These are phyloP conservation scores for Leucopsar rothschildi DNA, from an alignment of 2,113 vertebrate genomes.

Conservation along the genomic window DNA sequence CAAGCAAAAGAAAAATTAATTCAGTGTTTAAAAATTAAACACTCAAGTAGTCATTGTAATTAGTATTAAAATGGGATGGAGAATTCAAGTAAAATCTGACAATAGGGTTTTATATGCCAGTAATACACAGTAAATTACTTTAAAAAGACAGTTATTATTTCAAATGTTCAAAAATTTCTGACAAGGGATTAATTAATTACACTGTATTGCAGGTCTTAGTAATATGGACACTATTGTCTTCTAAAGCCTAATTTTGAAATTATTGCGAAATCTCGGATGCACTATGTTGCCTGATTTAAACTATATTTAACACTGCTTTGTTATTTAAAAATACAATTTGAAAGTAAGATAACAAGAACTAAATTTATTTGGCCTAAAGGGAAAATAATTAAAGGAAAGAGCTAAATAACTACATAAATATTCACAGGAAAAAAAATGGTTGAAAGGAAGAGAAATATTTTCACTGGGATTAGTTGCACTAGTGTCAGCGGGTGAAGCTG, in stretches of 20 bases:
- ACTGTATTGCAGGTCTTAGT: not conserved
- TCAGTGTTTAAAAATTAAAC: conserved; percentile 2
- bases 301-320: not conserved
- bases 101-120: not conserved
- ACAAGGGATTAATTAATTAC: not conserved
- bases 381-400: conserved; percentile 5
- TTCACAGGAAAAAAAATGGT: not conserved
- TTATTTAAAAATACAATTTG: conserved; percentile 1
- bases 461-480: not conserved
- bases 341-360: conserved; percentile 15
- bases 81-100: not conserved
- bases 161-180: not conserved
- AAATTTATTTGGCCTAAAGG: not conserved
- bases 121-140: not conserved
- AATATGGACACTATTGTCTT: not conserved
- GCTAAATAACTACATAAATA: not conserved
- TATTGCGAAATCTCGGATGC: not conserved
- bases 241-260: not conserved
- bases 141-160: not conserved
- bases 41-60: not conserved
- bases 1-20: not conserved
- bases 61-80: not conserved
- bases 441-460: conserved; percentile 1
- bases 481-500: not conserved
- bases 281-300: not conserved